phyloP scores from a whole-genome alignment of 1,140 invertebrate species.

The Nephila pilipes region DNA sequence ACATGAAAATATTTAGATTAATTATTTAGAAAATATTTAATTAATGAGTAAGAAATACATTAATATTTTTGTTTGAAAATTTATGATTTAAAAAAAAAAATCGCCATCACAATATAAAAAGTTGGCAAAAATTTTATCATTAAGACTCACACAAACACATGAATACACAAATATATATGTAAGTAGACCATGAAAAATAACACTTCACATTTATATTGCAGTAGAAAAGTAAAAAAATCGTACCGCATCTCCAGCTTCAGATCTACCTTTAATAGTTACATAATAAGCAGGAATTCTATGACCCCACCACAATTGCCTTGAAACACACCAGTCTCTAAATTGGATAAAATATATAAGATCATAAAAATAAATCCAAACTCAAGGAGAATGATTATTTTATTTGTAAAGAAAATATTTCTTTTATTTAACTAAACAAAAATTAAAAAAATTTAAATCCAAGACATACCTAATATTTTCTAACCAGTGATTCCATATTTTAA shows the following conservation, averaged over 20 bases:
- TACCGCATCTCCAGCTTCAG: constrained; percentile 47
- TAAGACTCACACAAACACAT: too few relatives aligned
- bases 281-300: constrained; percentile 98
- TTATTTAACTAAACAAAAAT: background rate
- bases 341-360: background rate
- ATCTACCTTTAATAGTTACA: constrained; percentile 83
- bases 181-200: too few relatives aligned
- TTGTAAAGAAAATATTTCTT: too few relatives aligned
- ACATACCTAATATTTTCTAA: constrained; percentile 89
- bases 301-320: constrained; percentile 99
- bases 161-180: too few relatives aligned
- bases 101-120: too few relatives aligned
- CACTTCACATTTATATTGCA: too few relatives aligned
- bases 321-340: constrained; percentile 95
- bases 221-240: background rate
- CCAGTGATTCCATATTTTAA: constrained; percentile 98
- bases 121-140: too few relatives aligned
- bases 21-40: too few relatives aligned
- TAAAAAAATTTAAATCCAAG: background rate
- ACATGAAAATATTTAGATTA: too few relatives aligned
- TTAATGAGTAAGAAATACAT: too few relatives aligned
- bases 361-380: background rate
- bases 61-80: too few relatives aligned
- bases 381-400: background rate
- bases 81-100: too few relatives aligned